A percentile compares a stretch with the other conserved stretches of the same genome.
phyloP scores from a whole-genome alignment of 2,113 vertebrate species.

The Dipodomys merriami region DNA sequence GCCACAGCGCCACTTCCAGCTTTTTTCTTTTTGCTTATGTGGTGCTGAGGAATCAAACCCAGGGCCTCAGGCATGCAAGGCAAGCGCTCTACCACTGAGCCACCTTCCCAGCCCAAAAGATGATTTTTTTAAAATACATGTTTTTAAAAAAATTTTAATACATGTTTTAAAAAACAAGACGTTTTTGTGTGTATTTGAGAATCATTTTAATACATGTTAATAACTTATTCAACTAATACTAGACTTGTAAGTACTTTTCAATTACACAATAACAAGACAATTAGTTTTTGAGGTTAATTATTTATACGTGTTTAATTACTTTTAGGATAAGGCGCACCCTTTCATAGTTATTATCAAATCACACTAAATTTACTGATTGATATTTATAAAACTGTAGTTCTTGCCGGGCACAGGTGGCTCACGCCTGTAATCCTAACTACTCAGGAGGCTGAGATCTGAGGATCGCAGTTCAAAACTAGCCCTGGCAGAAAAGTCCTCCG shows the following conservation, averaged over 20 bases:
- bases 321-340: not conserved
- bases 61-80: no score
- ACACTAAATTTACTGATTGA: constrained; percentile 36
- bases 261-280: constrained; percentile 11
- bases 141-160: not conserved
- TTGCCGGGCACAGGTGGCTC: no score
- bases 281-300: not conserved
- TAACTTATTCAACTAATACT: not conserved
- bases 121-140: no score
- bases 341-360: not conserved
- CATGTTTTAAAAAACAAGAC: not conserved
- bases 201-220: not conserved
- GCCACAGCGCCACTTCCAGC: no score
- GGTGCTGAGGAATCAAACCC: no score
- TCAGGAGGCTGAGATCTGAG: no score
- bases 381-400: not conserved
- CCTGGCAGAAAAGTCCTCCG: no score
- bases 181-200: not conserved
- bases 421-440: no score
- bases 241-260: constrained; percentile 26
- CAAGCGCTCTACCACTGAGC: no score
- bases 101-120: no score
- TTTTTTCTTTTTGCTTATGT: no score
- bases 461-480: no score
- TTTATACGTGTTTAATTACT: not conserved